phyloP scores from a whole-genome alignment of 2,888 invertebrate species.

The Agonum fuliginosum region DNA sequence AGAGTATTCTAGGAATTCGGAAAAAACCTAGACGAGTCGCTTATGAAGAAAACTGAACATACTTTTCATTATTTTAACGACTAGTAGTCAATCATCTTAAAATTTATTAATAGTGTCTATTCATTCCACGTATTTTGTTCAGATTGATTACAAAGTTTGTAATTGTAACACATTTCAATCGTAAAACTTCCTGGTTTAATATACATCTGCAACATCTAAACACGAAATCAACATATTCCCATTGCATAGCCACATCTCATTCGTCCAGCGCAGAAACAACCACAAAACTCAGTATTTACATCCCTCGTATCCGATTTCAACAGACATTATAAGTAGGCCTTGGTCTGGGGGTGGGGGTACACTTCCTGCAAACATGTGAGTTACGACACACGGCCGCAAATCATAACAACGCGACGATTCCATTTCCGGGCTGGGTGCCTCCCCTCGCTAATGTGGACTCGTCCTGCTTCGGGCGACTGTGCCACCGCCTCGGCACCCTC shows the following conservation, averaged over 20 bases:
- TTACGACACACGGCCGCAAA: slow-evolving; percentile 45
- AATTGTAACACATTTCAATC: too few relatives aligned
- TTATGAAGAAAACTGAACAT: too few relatives aligned
- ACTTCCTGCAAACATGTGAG: slow-evolving; percentile 29
- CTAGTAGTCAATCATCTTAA: too few relatives aligned
- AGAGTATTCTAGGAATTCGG: too few relatives aligned
- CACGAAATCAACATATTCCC: background rate
- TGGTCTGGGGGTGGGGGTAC: background rate
- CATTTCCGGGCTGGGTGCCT: slow-evolving; percentile 36
- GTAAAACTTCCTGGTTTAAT: too few relatives aligned
- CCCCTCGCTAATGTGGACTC: slow-evolving; percentile 20
- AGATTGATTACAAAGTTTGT: too few relatives aligned
- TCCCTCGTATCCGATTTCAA: slow-evolving; percentile 2
- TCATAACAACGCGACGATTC: slow-evolving; percentile 53
- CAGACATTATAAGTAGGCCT: slow-evolving; percentile 20
- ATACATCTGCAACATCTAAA: too few relatives aligned
- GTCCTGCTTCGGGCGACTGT: background rate
- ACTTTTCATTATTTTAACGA: too few relatives aligned
- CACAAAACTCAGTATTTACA: slow-evolving; percentile 23
- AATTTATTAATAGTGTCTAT: too few relatives aligned
- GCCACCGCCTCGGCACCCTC: background rate
- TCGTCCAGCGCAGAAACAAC: background rate
- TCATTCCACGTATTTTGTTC: too few relatives aligned
- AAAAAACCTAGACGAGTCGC: too few relatives aligned
- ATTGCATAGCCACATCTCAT: too few relatives aligned